Conservation (phyloP, 35 echinoderm and acorn worm species). For the Lytechinus variegatus region DNA sequence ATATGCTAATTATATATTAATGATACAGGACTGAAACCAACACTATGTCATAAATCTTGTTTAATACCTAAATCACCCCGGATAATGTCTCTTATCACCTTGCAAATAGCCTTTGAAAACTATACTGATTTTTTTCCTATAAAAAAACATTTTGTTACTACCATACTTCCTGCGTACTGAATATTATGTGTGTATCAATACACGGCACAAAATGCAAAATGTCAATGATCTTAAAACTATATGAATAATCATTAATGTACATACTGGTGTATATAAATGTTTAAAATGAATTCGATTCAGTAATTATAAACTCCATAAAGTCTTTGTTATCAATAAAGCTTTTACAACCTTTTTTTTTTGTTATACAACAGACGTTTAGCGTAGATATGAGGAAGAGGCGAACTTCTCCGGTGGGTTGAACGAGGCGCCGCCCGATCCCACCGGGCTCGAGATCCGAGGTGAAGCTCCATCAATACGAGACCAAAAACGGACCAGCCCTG, state of each 20-base stretch:
- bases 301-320: not conserved
- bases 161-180: not conserved
- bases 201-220: too few species aligned
- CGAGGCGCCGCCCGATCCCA: not conserved
- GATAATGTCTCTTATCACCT: not conserved
- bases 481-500: not conserved
- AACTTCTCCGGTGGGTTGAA: not conserved
- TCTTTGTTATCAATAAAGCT: not conserved
- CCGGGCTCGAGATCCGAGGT: not conserved
- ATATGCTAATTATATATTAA: not conserved
- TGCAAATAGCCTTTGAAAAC: not conserved
- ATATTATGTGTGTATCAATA: not conserved
- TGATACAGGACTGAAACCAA: not conserved
- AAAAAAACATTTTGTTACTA: not conserved
- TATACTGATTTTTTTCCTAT: not conserved
- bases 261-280: too few species aligned
- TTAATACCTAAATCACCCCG: not conserved
- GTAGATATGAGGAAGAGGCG: not conserved
- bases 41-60: not conserved
- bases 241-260: too few species aligned
- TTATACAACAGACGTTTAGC: not conserved
- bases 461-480: not conserved
- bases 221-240: too few species aligned
- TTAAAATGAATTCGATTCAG: too few species aligned
- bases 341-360: not conserved